A percentile compares a stretch with the other conserved stretches of the same genome.
Conservation (phyloP, 2,113 vertebrate genomes). For the Salvelinus alpinus region DNA sequence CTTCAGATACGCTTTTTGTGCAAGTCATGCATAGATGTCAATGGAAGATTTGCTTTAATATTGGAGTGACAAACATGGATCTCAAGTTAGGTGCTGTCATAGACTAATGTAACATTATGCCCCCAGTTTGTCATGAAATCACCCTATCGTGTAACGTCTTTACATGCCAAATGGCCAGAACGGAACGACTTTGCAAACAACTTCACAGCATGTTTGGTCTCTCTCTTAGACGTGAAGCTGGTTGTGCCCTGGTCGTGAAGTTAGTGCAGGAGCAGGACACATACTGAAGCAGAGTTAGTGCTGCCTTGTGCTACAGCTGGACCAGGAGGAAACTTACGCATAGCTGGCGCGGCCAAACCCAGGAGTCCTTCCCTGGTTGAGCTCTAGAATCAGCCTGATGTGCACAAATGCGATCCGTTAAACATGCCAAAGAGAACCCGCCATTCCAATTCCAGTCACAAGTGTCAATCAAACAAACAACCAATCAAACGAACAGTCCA, state of each 20-base stretch:
- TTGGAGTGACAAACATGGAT: too few species aligned
- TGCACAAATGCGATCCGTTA: conserved; percentile 70
- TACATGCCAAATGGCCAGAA: too few species aligned
- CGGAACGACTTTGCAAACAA: background rate
- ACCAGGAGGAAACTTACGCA: conserved; percentile 67
- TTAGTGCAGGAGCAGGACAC: conserved; percentile 3
- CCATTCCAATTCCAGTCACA: conserved; percentile 5
- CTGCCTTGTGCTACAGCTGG: conserved; percentile 51
- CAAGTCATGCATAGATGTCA: too few species aligned
- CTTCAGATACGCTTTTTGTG: too few species aligned
- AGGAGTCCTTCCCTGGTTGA: conserved; percentile 74
- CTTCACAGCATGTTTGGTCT: background rate
- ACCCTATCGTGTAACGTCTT: too few species aligned
- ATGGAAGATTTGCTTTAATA: too few species aligned
- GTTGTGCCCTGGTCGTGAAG: background rate
- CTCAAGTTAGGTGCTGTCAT: too few species aligned
- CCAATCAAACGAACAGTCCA: conserved; percentile 14
- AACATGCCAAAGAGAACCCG: conserved; percentile 53
- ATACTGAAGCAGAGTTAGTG: conserved; percentile 48
- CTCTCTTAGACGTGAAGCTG: background rate
- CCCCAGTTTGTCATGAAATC: too few species aligned
- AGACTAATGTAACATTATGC: too few species aligned
- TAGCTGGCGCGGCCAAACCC: conserved; percentile 72
- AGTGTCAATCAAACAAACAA: background rate
- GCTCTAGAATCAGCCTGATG: conserved; percentile 72